Evolutionary conservation across 2,797 vertebrate species (phyloP).

Genomic region (Pseudochromis fuscus): DNA sequence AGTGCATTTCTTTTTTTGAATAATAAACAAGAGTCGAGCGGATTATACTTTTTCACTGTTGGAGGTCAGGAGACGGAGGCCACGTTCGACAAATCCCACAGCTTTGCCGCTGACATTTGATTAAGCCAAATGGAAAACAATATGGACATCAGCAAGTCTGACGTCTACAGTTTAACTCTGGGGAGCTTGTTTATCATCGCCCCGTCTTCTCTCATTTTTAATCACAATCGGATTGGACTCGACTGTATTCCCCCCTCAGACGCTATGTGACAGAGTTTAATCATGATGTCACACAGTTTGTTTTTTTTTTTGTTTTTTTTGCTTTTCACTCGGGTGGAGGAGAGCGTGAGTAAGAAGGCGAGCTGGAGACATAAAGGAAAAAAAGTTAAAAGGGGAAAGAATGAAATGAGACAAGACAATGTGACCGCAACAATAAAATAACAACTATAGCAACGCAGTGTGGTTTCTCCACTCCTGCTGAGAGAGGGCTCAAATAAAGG

Average conservation of each 20-base stretch:
- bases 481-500: conserved; percentile 32
- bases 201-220: conserved; percentile 59
- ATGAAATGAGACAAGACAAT: conserved; percentile 16
- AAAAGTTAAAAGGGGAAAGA: not conserved
- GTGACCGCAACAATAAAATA: conserved; percentile 33
- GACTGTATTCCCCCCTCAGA: conserved; percentile 19
- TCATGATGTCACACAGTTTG: conserved; percentile 51
- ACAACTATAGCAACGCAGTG: conserved; percentile 11
- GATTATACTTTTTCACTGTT: conserved; percentile 63
- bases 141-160: conserved; percentile 61
- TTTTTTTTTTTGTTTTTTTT: conserved; percentile 17
- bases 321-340: not conserved
- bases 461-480: conserved; percentile 31
- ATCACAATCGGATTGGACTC: conserved; percentile 59
- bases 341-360: not conserved
- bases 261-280: conserved; percentile 46
- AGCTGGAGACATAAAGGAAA: not conserved
- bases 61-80: conserved; percentile 49
- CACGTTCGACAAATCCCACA: conserved; percentile 63
- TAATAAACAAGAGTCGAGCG: conserved; percentile 60
- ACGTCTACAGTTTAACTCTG: conserved; percentile 35
- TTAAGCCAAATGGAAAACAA: conserved; percentile 75
- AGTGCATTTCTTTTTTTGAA: conserved; percentile 59
- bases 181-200: conserved; percentile 59
- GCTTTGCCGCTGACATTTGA: conserved; percentile 73